A percentile compares a stretch with the other conserved stretches of the same genome.
Evolutionary conservation across 1,140 invertebrate species (phyloP).

Genomic region (Arion vulgaris): DNA sequence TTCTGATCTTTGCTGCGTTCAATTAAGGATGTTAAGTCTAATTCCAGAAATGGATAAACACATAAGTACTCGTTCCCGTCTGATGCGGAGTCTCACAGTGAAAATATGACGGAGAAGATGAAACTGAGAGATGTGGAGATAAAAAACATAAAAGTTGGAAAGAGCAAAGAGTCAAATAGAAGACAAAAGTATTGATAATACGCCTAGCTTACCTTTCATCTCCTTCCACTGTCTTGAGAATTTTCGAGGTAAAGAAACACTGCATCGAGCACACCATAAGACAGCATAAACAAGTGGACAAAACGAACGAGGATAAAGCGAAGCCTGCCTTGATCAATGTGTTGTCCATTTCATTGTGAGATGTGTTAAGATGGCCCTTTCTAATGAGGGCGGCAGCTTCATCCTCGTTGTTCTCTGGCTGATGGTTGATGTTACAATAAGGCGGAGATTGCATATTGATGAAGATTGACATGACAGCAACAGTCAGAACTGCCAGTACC

Average conservation of each 20-base stretch:
- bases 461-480: not conserved
- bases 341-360: constrained; percentile 75
- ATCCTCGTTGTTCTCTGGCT: not conserved
- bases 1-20: no score
- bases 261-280: constrained; percentile 93
- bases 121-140: no score
- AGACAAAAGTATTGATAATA: no score
- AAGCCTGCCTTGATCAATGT: constrained; percentile 92
- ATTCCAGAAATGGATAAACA: no score
- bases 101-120: no score
- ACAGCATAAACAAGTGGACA: constrained; percentile 90
- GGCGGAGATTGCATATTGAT: not conserved
- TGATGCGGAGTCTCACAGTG: no score
- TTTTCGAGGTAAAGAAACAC: constrained; percentile 92
- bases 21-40: no score
- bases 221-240: constrained; percentile 83
- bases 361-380: not conserved
- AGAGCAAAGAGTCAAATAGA: no score
- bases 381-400: not conserved
- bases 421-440: not conserved
- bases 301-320: constrained; percentile 87
- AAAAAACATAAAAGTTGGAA: no score
- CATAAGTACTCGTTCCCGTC: no score
- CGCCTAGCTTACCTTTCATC: constrained; percentile 73
- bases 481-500: constrained; percentile 40